phyloP scores from a whole-genome alignment of 2,888 invertebrate species.

The Lithodes maja region DNA sequence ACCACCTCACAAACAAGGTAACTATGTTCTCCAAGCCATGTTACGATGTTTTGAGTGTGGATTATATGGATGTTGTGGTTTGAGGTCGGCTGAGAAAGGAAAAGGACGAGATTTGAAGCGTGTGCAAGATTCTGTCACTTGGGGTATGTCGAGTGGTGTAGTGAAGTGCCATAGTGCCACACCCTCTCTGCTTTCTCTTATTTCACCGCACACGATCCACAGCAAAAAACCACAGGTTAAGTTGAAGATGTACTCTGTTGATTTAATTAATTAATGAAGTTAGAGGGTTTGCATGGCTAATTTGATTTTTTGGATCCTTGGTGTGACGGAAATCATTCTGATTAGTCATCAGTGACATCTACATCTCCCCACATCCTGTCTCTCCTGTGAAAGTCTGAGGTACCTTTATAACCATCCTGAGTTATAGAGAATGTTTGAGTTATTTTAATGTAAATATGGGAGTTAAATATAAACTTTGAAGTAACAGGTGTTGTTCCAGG shows the following conservation, averaged over 20 bases:
- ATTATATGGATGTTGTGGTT: background rate
- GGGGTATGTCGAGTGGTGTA: slow-evolving; percentile 19
- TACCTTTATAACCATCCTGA: no score
- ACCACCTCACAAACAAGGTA: background rate
- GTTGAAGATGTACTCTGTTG: no score
- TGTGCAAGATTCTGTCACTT: slow-evolving; percentile 23
- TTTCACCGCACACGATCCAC: background rate
- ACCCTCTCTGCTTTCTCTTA: slow-evolving; percentile 26
- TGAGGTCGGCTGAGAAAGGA: background rate
- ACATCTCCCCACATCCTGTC: background rate
- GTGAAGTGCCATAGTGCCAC: slow-evolving; percentile 34
- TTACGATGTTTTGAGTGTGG: background rate
- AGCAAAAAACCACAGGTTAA: no score
- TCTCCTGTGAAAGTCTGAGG: background rate
- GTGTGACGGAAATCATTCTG: no score
- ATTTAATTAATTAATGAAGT: background rate
- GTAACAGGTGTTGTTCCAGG: no score
- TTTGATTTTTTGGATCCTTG: no score
- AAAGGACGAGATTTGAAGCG: background rate
- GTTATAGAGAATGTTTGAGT: no score
- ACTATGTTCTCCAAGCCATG: background rate
- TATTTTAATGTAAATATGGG: no score
- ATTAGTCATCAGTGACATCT: background rate
- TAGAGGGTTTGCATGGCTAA: background rate
- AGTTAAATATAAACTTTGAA: no score